Percentiles rank a stretch among this genome's conserved stretches.
Evolutionary conservation across 1,140 invertebrate species (phyloP).

Genomic region (fruit fly (Drosophila melanogaster)): Release_6_plus_ISO1_MT NC_004354.4:4601501-4602000

Average conservation of each 20-base stretch:
- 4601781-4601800: conserved; percentile 49
- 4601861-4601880: not conserved
- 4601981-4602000: no score
- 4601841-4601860: not conserved
- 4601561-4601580: no score
- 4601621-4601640: conserved; percentile 34
- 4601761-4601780: conserved; percentile 12
- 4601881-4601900: not conserved
- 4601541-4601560: not conserved
- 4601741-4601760: conserved; percentile 29
- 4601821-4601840: no score
- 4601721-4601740: conserved; percentile 67
- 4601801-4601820: conserved; percentile 24
- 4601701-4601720: conserved; percentile 84
- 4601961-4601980: no score
- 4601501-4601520: conserved; percentile 62
- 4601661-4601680: conserved; percentile 83
- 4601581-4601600: not conserved
- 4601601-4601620: conserved; percentile 9
- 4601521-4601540: conserved; percentile 49
- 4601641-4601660: conserved; percentile 78
- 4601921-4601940: no score
- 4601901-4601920: not conserved
- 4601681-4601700: conserved; percentile 84
- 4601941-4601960: no score